Conservation (phyloP, 2,113 vertebrate genomes). For the Athene noctua region DNA sequence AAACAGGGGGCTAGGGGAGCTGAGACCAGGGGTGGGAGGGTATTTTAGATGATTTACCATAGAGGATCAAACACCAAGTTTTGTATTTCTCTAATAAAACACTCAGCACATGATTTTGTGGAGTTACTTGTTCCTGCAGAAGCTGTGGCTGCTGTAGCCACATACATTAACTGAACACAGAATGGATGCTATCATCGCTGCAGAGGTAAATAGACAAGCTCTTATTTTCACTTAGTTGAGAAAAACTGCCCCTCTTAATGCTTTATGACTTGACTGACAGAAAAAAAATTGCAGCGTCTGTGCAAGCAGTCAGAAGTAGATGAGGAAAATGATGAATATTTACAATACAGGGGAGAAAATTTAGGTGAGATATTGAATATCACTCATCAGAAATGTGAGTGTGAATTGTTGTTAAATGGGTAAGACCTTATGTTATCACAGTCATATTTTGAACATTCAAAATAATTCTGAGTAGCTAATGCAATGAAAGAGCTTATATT, state of each 20-base stretch:
- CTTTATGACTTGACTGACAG: conserved; percentile 23
- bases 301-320: not conserved
- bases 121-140: not conserved
- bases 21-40: accelerated
- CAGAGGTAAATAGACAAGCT: conserved; percentile 18
- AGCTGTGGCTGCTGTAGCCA: not conserved
- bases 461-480: not conserved
- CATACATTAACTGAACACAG: not conserved
- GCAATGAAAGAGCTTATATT: not conserved
- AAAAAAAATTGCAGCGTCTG: conserved; percentile 16
- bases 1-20: not conserved
- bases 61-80: not conserved
- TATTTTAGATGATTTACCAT: not conserved
- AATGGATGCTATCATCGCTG: not conserved
- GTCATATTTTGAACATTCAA: not conserved
- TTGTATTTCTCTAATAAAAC: not conserved
- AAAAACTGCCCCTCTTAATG: conserved; percentile 25
- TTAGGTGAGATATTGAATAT: conserved; percentile 17
- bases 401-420: conserved; percentile 9
- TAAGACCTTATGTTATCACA: not conserved
- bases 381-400: not conserved
- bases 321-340: conserved; percentile 26
- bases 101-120: not conserved
- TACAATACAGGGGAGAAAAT: not conserved
- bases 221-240: conserved; percentile 24